A percentile compares a stretch with the other conserved stretches of the same genome.
Conservation (phyloP, 1,140 invertebrate species). For the Nebria ingens region DNA sequence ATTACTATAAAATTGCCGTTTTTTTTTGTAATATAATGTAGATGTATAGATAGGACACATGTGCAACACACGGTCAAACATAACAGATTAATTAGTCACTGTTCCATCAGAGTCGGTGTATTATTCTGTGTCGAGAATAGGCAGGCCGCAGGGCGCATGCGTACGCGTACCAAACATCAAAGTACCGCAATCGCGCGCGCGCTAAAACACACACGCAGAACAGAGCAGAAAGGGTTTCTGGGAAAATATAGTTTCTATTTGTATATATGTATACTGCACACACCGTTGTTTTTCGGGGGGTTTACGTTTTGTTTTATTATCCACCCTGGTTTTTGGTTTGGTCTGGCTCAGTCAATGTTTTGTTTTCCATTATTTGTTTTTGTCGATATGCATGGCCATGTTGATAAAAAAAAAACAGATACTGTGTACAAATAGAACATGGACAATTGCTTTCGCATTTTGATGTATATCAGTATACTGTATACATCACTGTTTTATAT, state of each 20-base stretch:
- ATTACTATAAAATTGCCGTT: no score
- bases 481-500: no score
- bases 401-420: not conserved
- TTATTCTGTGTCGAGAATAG: not conserved
- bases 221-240: not conserved
- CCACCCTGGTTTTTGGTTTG: no score
- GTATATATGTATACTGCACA: no score
- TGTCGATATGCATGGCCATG: not conserved
- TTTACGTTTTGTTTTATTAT: no score
- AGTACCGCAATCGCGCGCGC: not conserved
- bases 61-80: not conserved
- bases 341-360: not conserved
- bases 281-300: no score
- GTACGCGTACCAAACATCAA: not conserved
- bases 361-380: not conserved
- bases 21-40: no score
- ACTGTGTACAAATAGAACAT: not conserved
- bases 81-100: not conserved
- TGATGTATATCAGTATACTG: no score
- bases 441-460: no score
- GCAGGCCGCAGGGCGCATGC: not conserved
- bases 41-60: no score
- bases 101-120: not conserved
- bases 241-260: no score
- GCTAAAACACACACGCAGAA: not conserved